A percentile compares a stretch with the other conserved stretches of the same genome.
Conservation (phyloP, 2,797 vertebrate genomes). For the Euphonia xanthogaster region DNA sequence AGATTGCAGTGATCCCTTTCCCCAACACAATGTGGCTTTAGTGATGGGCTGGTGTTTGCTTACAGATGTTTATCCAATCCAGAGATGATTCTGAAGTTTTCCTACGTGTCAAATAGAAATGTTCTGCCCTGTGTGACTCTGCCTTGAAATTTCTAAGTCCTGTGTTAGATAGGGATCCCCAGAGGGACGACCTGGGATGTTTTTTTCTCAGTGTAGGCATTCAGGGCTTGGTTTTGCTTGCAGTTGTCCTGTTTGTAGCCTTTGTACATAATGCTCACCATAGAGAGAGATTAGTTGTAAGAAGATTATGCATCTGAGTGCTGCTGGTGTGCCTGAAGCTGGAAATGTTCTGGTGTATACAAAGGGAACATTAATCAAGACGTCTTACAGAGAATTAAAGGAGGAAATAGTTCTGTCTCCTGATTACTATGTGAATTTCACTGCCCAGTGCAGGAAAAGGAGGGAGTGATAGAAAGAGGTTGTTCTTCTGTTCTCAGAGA, state of each 20-base stretch:
- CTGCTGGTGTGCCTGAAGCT: not conserved
- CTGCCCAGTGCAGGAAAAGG: not conserved
- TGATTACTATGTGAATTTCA: not conserved
- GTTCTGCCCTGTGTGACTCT: not conserved
- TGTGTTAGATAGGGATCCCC: not conserved
- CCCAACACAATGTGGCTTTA: not conserved
- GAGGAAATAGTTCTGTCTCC: constrained; percentile 22
- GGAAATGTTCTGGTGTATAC: not conserved
- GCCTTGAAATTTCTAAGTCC: not conserved
- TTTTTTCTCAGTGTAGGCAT: not conserved
- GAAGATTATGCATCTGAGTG: not conserved
- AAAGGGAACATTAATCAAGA: constrained; percentile 45
- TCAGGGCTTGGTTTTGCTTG: not conserved
- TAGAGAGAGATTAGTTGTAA: constrained; percentile 25
- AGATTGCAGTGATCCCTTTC: not conserved
- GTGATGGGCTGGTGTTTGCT: not conserved
- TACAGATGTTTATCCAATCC: not conserved
- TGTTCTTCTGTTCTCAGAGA: not conserved
- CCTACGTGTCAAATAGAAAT: not conserved
- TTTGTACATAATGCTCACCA: not conserved
- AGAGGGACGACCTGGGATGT: fast-evolving
- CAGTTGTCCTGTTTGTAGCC: not conserved
- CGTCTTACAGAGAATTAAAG: constrained; percentile 30
- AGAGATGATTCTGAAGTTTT: not conserved
- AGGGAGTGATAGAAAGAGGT: not conserved